Evolutionary conservation across 37 sponge, comb jelly and placozoan genomes (phyloP).

Genomic region (Chondrosia reniformis): DNA sequence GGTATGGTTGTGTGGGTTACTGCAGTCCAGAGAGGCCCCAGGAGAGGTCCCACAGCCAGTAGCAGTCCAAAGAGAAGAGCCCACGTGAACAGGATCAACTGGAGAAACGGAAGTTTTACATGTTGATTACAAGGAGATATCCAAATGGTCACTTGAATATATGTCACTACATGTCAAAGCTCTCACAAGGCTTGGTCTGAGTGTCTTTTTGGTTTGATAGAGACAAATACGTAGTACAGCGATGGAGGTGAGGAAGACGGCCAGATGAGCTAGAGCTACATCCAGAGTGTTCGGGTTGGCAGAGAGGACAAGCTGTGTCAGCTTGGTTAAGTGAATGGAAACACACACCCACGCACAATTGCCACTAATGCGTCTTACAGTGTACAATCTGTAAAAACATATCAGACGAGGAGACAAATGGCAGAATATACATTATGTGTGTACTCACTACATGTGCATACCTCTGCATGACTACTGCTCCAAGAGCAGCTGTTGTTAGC

Average conservation of each 20-base stretch:
- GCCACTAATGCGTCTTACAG: background rate
- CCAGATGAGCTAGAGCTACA: background rate
- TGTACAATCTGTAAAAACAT: background rate
- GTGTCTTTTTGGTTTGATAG: background rate
- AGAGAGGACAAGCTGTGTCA: conserved; percentile 48
- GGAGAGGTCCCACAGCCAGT: conserved; percentile 35
- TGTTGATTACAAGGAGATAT: too few relatives aligned
- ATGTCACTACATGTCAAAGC: background rate
- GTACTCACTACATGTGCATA: too few relatives aligned
- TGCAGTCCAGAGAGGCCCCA: conserved; percentile 48
- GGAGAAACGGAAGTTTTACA: too few relatives aligned
- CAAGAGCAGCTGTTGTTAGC: conserved; percentile 9
- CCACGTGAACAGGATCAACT: conserved; percentile 39
- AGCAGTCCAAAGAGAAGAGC: conserved; percentile 41
- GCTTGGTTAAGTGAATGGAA: conserved; percentile 55
- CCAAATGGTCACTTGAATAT: background rate
- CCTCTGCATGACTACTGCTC: background rate
- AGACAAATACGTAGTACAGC: background rate
- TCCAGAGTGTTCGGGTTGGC: conserved; percentile 2
- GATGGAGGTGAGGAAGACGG: background rate
- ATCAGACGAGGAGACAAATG: background rate
- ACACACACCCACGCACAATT: conserved; percentile 16
- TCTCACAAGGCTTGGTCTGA: conserved; percentile 24
- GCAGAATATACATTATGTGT: too few relatives aligned
- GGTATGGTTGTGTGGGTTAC: conserved; percentile 41